These are phyloP conservation scores for Rhamphomyia laevipes DNA, from an alignment of 2,888 invertebrate species.

Conservation along the genomic window DNA sequence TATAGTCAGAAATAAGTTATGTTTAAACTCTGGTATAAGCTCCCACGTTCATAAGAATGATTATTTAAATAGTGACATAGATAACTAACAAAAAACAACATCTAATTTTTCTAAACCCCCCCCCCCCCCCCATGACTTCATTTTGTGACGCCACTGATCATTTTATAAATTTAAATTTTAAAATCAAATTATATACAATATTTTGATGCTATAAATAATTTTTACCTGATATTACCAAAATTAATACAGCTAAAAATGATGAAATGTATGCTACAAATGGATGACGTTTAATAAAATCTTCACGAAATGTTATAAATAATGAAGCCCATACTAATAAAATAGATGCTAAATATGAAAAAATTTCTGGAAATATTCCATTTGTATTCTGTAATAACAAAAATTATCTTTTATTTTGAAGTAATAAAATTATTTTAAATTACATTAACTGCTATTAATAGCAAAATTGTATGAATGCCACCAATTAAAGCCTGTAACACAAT, in stretches of 20 bases:
- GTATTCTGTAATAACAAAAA: slow-evolving; percentile 19
- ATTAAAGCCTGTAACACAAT: slow-evolving; percentile 55
- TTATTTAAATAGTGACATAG: too few species aligned
- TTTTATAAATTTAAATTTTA: too few species aligned
- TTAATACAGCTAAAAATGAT: slow-evolving; percentile 38
- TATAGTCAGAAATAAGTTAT: too few species aligned
- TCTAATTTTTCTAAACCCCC: too few species aligned
- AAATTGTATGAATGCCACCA: slow-evolving; percentile 47
- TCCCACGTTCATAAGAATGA: too few species aligned
- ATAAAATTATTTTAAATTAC: slow-evolving; percentile 14
- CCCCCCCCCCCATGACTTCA: too few species aligned
- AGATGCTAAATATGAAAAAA: slow-evolving; percentile 28
- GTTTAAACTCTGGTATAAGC: too few species aligned
- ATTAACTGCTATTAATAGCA: slow-evolving; percentile 43
- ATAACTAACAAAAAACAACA: too few species aligned
- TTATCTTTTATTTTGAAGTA: background rate
- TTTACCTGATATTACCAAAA: slow-evolving; percentile 44
- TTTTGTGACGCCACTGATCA: too few species aligned
- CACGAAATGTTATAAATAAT: slow-evolving; percentile 31
- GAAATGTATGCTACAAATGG: slow-evolving; percentile 35
- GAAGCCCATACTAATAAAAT: slow-evolving; percentile 30
- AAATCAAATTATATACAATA: too few species aligned
- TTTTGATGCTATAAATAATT: too few species aligned
- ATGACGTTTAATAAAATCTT: slow-evolving; percentile 31
- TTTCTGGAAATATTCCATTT: slow-evolving; percentile 28